Evolutionary conservation across 2,888 invertebrate genomes (phyloP).

Genomic region (Girardia tigrina): DNA sequence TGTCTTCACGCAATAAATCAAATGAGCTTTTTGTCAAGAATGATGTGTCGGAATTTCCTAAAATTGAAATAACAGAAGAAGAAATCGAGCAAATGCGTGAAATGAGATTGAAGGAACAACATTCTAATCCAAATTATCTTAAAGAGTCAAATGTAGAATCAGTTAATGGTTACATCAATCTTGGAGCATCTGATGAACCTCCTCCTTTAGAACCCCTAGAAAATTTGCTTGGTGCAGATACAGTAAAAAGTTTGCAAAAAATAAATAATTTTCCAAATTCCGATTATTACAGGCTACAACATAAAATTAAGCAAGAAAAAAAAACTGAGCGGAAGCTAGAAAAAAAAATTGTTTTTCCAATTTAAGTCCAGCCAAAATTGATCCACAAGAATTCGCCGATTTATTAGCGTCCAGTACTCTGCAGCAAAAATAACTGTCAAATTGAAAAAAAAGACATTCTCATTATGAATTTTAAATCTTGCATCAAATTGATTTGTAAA

Average conservation of each 20-base stretch:
- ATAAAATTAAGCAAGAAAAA: conserved; percentile 38
- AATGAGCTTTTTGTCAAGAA: background rate
- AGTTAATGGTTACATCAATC: conserved; percentile 41
- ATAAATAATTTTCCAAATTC: background rate
- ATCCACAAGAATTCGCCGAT: background rate
- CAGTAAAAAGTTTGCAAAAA: background rate
- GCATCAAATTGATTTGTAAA: background rate
- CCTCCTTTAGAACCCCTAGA: conserved; percentile 39
- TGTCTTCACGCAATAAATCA: background rate
- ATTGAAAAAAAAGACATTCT: background rate
- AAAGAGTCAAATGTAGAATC: too few species aligned
- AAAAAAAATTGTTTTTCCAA: conserved; percentile 36
- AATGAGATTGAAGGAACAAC: conserved; percentile 71
- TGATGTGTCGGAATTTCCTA: background rate
- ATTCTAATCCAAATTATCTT: conserved; percentile 88
- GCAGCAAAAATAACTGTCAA: background rate
- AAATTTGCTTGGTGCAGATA: conserved; percentile 36
- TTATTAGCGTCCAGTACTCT: background rate
- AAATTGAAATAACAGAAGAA: conserved; percentile 42
- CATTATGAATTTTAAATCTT: background rate
- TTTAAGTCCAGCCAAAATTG: background rate
- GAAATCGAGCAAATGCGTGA: conserved; percentile 55
- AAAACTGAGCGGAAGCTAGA: conserved; percentile 41
- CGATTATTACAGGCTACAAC: background rate
- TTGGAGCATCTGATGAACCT: background rate